phyloP scores from a whole-genome alignment of 2,888 invertebrate species.

The Lasioglossum pauxillum region DNA sequence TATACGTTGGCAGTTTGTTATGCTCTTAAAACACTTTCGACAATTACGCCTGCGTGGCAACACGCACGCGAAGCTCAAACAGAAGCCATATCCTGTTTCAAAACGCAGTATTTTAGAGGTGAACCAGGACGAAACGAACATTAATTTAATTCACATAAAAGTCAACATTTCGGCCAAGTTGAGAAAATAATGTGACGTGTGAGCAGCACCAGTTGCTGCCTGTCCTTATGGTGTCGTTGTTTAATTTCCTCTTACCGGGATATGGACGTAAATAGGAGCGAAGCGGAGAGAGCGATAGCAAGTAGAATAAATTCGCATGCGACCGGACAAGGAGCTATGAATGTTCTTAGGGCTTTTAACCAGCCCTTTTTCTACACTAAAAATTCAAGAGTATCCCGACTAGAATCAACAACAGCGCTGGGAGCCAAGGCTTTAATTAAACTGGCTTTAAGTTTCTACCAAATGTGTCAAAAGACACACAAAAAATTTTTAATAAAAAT shows the following conservation, averaged over 20 bases:
- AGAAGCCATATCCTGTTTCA: slow-evolving; percentile 4
- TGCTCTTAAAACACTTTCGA: neutral
- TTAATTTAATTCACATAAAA: slow-evolving; percentile 64
- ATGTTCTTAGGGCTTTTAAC: slow-evolving; percentile 19
- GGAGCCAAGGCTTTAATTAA: neutral
- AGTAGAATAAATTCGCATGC: slow-evolving; percentile 63
- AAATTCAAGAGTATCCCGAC: slow-evolving; percentile 3
- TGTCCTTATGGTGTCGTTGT: slow-evolving; percentile 66
- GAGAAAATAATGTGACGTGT: slow-evolving; percentile 64
- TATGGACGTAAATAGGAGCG: slow-evolving; percentile 71
- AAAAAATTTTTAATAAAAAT: too few relatives aligned
- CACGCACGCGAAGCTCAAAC: neutral
- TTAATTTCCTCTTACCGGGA: slow-evolving; percentile 74
- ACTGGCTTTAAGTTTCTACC: neutral
- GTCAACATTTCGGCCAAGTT: slow-evolving; percentile 57
- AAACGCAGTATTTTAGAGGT: slow-evolving; percentile 16
- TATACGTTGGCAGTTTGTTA: neutral
- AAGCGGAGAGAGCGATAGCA: slow-evolving; percentile 62
- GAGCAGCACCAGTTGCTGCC: slow-evolving; percentile 41
- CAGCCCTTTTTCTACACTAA: slow-evolving; percentile 16
- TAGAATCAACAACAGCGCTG: slow-evolving; percentile 23
- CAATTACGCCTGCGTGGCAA: slow-evolving; percentile 1
- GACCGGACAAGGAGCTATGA: slow-evolving; percentile 41
- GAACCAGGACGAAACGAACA: slow-evolving; percentile 30
- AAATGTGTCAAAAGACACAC: too few relatives aligned